Evolutionary conservation across 1,140 invertebrate species (phyloP).

Genomic region (Drosophila subobscura): DNA sequence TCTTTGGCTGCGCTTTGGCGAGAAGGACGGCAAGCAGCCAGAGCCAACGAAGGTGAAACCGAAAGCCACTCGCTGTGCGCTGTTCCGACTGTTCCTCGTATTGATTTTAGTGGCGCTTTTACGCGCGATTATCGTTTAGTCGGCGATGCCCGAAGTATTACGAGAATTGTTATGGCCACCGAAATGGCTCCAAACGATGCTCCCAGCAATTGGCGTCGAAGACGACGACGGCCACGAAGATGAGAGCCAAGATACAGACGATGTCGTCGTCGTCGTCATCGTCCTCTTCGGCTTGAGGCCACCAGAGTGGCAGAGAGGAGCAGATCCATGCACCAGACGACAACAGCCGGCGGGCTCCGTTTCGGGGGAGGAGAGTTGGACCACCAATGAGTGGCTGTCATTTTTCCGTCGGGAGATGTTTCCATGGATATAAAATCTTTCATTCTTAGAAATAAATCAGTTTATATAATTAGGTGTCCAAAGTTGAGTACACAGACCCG

Average conservation of each 20-base stretch:
- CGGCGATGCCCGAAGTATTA: constrained; percentile 80
- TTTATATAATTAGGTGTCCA: no score
- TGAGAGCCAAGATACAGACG: constrained; percentile 18
- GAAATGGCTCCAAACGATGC: constrained; percentile 72
- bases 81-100: constrained; percentile 52
- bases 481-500: no score
- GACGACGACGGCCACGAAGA: constrained; percentile 19
- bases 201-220: constrained; percentile 54
- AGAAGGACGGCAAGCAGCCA: constrained; percentile 61
- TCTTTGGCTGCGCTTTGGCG: constrained; percentile 28
- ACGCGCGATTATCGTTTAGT: constrained; percentile 82
- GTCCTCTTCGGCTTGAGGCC: constrained; percentile 44
- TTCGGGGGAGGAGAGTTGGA: constrained; percentile 12
- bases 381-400: no score
- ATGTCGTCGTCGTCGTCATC: constrained; percentile 18
- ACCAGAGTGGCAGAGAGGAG: constrained; percentile 2
- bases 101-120: constrained; percentile 82
- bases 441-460: no score
- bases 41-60: constrained; percentile 68
- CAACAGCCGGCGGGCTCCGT: constrained; percentile 6
- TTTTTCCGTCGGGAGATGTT: no score
- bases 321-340: constrained; percentile 11
- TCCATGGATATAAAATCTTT: no score
- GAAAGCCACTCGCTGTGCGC: constrained; percentile 43
- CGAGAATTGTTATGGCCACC: constrained; percentile 79